These are phyloP conservation scores for Perca flavescens DNA, from an alignment of 2,113 vertebrate species.

Conservation along the genomic window DNA sequence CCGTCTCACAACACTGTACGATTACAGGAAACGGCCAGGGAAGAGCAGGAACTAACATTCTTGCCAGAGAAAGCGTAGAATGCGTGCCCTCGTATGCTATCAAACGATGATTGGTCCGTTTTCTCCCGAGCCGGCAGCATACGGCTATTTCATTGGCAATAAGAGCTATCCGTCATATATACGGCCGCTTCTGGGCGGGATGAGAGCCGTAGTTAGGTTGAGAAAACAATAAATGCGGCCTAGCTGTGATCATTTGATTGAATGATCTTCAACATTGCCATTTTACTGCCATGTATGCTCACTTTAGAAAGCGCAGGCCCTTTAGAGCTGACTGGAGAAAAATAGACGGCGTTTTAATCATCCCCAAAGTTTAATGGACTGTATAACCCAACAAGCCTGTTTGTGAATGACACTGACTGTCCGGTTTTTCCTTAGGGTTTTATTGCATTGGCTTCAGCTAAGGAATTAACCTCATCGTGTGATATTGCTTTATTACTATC, in stretches of 20 bases:
- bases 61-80: constrained; percentile 75
- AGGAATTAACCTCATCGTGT: constrained; percentile 3
- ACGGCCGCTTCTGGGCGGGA: constrained; percentile 74
- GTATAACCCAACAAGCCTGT: background rate
- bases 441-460: constrained; percentile 38
- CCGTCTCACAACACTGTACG: constrained; percentile 89
- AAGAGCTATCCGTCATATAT: constrained; percentile 8
- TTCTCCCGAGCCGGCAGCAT: constrained; percentile 58
- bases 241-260: constrained; percentile 75
- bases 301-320: background rate
- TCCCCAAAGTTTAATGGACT: background rate
- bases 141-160: constrained; percentile 59
- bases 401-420: constrained; percentile 35
- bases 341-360: constrained; percentile 6
- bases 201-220: constrained; percentile 76
- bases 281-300: constrained; percentile 36
- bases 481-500: background rate
- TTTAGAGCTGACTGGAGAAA: background rate
- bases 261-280: constrained; percentile 60
- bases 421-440: constrained; percentile 39
- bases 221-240: constrained; percentile 83
- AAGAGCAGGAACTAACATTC: constrained; percentile 88
- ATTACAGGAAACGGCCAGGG: constrained; percentile 88
- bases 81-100: constrained; percentile 56
- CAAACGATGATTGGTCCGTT: constrained; percentile 69